Evolutionary conservation across 2,797 vertebrate species (phyloP), one percentile per base, ranked within the genome.

Genomic region (Myotis daubentonii): DNA sequence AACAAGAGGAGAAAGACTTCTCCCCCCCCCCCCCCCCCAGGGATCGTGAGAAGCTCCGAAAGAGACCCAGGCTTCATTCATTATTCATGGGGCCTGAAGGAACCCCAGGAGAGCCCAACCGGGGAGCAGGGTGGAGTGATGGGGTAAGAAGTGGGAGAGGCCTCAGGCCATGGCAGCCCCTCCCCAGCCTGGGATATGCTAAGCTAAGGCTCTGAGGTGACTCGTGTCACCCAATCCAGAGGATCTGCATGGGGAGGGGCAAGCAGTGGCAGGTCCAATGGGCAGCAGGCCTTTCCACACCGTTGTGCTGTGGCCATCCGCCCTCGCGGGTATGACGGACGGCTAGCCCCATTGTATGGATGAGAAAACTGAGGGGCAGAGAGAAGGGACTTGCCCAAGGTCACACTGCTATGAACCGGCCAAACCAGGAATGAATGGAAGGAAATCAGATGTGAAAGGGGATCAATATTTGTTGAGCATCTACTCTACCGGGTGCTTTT

Each of bases 1-100:
- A 86, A 62, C 74, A 60, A 76, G 65, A 55, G 49, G 60, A 94
- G 86, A 75, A 83, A 86, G 95, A 20, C 66, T 94, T 25, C 36
- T 53, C 62, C 11, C 2, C 16, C n/a, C 51, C 38, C 36, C 49
- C 62, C 11, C 2, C 16, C n/a, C 51, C 38, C 16, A 22, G 72
- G 8, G 71, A 91, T 19, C 30, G 19, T 36, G 71, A 86, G 80
- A 62, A 8, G 12, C 74, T 80, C 44, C 0, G 5, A 79, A 79
- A 93, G 71, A 71, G 91, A 91, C 89, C 74, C 36, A 60, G 22
- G 0, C 53, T 62, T 84, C 25, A 53, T 71, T 78, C 78, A n/a
- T 92, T 91, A 86, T 83, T 93, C 82, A 41, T 9, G 25, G 51
- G 4, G 23, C 41, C 65, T 38, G 23, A 55, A 81, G 81, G 47